Base-by-base conservation (phyloP, 2,797 vertebrate species). In the Mallotus villosus region DNA sequence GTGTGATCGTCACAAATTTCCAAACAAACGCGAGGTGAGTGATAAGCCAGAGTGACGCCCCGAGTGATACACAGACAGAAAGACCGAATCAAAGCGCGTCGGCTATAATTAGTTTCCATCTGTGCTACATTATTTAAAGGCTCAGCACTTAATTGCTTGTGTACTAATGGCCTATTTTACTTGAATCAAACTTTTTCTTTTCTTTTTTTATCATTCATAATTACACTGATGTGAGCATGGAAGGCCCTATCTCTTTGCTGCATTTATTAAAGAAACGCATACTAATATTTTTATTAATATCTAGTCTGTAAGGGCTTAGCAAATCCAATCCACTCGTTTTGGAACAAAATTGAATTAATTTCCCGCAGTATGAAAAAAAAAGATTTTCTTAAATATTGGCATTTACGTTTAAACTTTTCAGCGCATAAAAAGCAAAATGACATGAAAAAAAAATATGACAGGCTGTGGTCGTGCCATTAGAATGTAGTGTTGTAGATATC, bases 31-130 rank as follows among this genome's bases (percentile, higher is more conserved):
- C 86, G 88, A 92, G 89, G 88, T 93, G 91, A 91, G 88, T 87
- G 86, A 90, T 89, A 89, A 91, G 89, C 87, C 90, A 92, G 90
- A 90, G 90, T 88, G 87, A 86, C 78, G 88, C 89, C 89, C 84
- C 82, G 79, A 92, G 90, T 90, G 87, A 91, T 89, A 88, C 87
- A 90, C 81, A 46, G 74, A 88, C 84, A 88, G 84, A 86, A 87
- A 88, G 82, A 79, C 80, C 63, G 74, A 92, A 92, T 92, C 92
- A 93, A 93, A 93, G 91, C 89, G 84, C 78, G 89, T 85, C 86
- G 89, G 89, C 90, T 91, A 91, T 93, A 93, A 93, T 94, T 93
- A 91, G 91, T 89, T 92, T 94, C 91, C 92, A 92, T 92, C 92
- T 93, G 92, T 88, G 90, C 84, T 80, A 88, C 87, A 87, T 92